Conservation (phyloP, 2,888 invertebrate genomes). For the Tenthredo amoena region DNA sequence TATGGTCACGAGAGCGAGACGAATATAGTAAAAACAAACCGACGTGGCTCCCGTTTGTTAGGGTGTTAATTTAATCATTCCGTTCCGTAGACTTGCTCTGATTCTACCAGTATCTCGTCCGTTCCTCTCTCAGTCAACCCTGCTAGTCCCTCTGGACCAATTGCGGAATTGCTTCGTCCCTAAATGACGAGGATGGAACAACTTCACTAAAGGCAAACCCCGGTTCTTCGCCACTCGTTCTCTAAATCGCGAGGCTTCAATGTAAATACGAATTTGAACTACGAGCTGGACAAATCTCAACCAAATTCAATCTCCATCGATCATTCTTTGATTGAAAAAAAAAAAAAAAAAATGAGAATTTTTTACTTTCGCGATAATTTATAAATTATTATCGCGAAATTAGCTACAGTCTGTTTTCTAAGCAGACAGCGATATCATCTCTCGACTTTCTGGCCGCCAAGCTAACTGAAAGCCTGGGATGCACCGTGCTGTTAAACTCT, state of each 20-base stretch:
- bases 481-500: conserved; percentile 59
- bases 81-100: conserved; percentile 39
- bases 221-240: not conserved
- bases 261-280: not conserved
- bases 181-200: conserved; percentile 28
- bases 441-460: not conserved
- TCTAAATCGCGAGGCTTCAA: not conserved
- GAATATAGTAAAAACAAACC: conserved; percentile 46
- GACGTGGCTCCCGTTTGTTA: conserved; percentile 32
- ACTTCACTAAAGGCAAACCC: not conserved
- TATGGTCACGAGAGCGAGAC: conserved; percentile 15
- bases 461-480: conserved; percentile 16
- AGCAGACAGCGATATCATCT: not conserved
- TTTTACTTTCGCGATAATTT: not conserved
- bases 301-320: not conserved
- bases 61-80: conserved; percentile 50
- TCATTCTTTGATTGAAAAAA: not conserved
- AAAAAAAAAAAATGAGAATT: not conserved
- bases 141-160: conserved; percentile 41
- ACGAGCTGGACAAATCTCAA: not conserved
- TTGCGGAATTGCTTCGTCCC: conserved; percentile 48
- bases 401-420: not conserved
- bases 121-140: conserved; percentile 32
- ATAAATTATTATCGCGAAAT: not conserved
- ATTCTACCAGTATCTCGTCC: conserved; percentile 21